Percentiles rank a stretch among this genome's conserved stretches.
Evolutionary conservation across 2,113 vertebrate species (phyloP).

Genomic region (Eubucco bourcierii): DNA sequence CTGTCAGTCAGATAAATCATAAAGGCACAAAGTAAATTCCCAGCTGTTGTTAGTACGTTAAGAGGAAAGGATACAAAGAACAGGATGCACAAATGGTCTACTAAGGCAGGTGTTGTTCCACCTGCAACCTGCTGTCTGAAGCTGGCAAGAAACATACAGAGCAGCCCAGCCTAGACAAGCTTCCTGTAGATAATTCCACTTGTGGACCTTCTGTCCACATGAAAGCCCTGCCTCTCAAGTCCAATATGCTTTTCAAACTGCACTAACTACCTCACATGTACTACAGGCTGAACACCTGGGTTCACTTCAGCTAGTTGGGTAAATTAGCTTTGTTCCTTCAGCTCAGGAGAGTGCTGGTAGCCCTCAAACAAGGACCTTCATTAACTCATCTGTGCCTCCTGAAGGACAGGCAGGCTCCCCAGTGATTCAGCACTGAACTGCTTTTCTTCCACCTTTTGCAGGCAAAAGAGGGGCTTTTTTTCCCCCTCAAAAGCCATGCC

Average conservation of each 20-base stretch:
- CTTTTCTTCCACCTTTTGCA: background rate
- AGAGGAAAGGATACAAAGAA: background rate
- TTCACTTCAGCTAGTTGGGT: background rate
- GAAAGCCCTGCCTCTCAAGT: background rate
- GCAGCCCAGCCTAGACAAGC: background rate
- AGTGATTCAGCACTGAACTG: background rate
- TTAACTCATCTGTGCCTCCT: background rate
- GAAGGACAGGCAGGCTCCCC: background rate
- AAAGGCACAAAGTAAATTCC: background rate
- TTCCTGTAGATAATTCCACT: background rate
- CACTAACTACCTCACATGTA: background rate
- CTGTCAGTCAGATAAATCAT: background rate
- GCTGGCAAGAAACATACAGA: background rate
- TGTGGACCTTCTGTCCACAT: background rate
- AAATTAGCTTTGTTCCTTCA: background rate
- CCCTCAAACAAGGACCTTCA: background rate
- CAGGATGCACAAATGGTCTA: background rate
- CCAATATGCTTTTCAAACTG: background rate
- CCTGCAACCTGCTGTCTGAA: background rate
- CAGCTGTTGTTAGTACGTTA: background rate
- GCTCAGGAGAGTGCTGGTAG: background rate
- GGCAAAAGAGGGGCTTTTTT: background rate
- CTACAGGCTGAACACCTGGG: background rate
- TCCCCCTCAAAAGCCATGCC: background rate
- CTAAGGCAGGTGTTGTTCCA: background rate